Base-by-base conservation (phyloP, 2,888 invertebrate species). In the Steinernema scapterisci region DNA sequence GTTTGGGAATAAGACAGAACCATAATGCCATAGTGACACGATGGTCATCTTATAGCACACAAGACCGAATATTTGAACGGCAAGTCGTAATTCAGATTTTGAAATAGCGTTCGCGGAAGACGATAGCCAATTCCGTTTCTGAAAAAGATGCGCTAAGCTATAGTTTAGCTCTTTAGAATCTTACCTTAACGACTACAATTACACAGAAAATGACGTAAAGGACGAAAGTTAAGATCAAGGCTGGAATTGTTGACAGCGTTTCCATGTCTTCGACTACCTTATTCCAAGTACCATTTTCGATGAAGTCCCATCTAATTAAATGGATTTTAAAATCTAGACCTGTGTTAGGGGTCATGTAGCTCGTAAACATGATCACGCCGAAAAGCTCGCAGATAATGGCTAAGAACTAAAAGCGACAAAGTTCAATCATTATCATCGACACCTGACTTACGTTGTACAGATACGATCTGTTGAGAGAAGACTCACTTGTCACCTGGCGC, bases 331-430 rank as follows among this genome's bases (percentile, higher is more conserved):
- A 54, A 6, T 54, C 54, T 3, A 54, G 54, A 1, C 54, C 54
- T 6, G 54, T 25, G 16, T 25, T 25, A 23, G 54, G 54, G 6
- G 54, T 54, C 54, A 54, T 54, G 27, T 54, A 54, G 54, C 54
- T 25, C 11, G 16, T 23, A 27, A 54, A 54, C 23, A 54, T 6
- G 21, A 3, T 27, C 3, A 54, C 6, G 2, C 54, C 54, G 25
- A 54, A 54, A 11, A 54, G 54, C 54, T 27, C 21, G 54, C 54
- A 54, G 6, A 54, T 6, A 16, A 9, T 13, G 2, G 54, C 54
- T 5, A 21, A 3, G 5, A 21, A 13, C 54, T 54, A 5, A 54
- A 54, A 6, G n/a, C n/a, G n/a, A n/a, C n/a, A n/a, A 51, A 19
- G n/a, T n/a, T n/a, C n/a, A n/a, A n/a, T n/a, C n/a, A n/a, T n/a